A percentile compares a stretch with the other conserved stretches of the same genome.
These are phyloP conservation scores for Arion vulgaris DNA, from an alignment of 1,140 invertebrate genomes.

Conservation along the genomic window DNA sequence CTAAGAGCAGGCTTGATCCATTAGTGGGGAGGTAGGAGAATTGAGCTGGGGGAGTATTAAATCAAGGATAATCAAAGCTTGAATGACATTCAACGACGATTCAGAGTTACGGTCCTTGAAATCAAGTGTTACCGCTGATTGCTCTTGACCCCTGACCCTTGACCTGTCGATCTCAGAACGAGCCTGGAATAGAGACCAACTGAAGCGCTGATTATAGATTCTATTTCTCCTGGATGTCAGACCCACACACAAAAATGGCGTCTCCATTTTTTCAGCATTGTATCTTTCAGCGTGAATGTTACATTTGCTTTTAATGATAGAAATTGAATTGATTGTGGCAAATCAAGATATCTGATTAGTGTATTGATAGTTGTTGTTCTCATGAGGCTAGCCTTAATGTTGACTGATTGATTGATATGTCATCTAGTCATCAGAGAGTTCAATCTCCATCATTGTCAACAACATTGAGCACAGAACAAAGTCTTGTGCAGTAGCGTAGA, in stretches of 20 bases:
- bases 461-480: neutral
- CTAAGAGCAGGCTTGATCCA: no score
- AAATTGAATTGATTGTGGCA: conserved; percentile 4
- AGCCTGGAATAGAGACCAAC: neutral
- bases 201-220: neutral
- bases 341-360: neutral
- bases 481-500: neutral
- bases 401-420: neutral
- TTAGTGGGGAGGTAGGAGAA: neutral
- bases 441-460: neutral
- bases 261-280: conserved; percentile 11
- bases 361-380: neutral
- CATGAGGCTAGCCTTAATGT: neutral
- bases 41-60: neutral
- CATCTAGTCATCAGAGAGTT: neutral
- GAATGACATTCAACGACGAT: neutral
- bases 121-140: conserved; percentile 20
- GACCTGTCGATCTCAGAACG: conserved; percentile 1
- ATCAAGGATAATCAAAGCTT: neutral
- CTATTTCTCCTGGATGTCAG: neutral
- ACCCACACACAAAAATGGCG: neutral
- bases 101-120: conserved; percentile 11
- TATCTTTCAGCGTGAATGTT: neutral
- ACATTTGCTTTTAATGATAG: conserved; percentile 9
- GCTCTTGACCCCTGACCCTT: conserved; percentile 21